Evolutionary conservation across 1,140 invertebrate species (phyloP), one percentile per base, ranked within the genome.

Genomic region (Tenebrio molitor): DNA sequence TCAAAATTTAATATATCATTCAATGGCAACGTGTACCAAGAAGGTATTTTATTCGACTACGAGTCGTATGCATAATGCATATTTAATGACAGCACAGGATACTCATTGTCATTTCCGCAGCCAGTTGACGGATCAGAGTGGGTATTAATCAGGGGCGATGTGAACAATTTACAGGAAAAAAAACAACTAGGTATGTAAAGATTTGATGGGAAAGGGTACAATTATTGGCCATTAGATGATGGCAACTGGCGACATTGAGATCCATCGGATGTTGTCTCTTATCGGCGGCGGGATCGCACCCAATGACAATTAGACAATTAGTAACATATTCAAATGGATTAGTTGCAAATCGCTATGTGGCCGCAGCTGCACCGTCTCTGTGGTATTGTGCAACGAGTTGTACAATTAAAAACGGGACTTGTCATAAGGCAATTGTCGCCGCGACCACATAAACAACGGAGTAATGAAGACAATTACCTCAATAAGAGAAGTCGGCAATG

Each of bases 401-500:
- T 12, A 2, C 12, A 5, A 12, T 12, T n/a, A 39, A 39, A 39
- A 39, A 39, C 5, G 12, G 12, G 12, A 0, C 12, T 39, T 39
- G 36, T n/a, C n/a, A n/a, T 7, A 12, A 39, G 12, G 36, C n/a
- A 58, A 58, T 4, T 58, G 50, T 58, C 23, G 50, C 46, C 14
- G 46, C 19, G 46, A 53, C 21, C 46, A 53, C 50, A 58, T 25
- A 29, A 58, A 58, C 50, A 29, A 19, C 21, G 19, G 21, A 58
- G 7, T 29, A 58, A 58, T 58, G 15, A 58, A 58, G 50, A 29
- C 50, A 66, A 44, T 66, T 66, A 66, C 64, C 64, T 66, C 64
- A 66, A 66, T 44, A 44, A 66, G 21, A 65, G 42, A 44, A 44
- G 42, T 44, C 64, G 64, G 36, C 64, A 66, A 66, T 66, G 44